Evolutionary conservation across 2,888 invertebrate genomes (phyloP), one percentile per base, ranked within the genome.

Genomic region (Catotricha subobsoleta): DNA sequence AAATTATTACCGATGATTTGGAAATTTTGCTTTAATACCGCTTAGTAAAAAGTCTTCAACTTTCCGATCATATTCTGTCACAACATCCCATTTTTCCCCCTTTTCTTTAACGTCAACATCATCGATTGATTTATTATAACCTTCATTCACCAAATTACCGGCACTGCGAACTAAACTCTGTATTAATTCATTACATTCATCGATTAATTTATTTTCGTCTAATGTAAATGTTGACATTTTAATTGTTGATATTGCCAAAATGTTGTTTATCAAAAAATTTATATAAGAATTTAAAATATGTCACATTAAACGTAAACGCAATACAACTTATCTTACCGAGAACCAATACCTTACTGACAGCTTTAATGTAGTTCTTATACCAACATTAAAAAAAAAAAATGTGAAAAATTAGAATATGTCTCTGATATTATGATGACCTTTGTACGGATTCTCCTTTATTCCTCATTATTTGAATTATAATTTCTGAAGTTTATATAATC

Each of bases 21-120:
- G 75, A 59, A 69, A 78, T 43, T 60, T 59, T 23, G 58, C 54
- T 37, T 65, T 62, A 41, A 80, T 60, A 47, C 65, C 62, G 3
- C 60, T 55, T 43, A 80, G 75, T 3, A 88, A 60, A 45, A 76
- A 58, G 41, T 76, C 68, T 58, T 88, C 87, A 18, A 87, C 76
- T 52, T 70, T 69, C 50, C 69, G 67, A 55, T 87, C 86, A 46
- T 78, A 80, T 52, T 79, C 73, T 2, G 86, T 88, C 6, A 88
- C 86, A 25, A 86, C 62, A 62, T 87, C 83, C 51, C 71, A 69
- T 39, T 71, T 68, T 39, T 64, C 64, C 2, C 63, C 61, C 60
- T 83, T 83, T 35, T 34, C 28, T 10, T 16, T 25, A 3, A 21
- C 31, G 5, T 12, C 16, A 8, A 40, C 15, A 4, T 65, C 62